Base-by-base conservation (phyloP, 64 coral and sea anemone genomes). In the Dendronephthya gigantea region DNA sequence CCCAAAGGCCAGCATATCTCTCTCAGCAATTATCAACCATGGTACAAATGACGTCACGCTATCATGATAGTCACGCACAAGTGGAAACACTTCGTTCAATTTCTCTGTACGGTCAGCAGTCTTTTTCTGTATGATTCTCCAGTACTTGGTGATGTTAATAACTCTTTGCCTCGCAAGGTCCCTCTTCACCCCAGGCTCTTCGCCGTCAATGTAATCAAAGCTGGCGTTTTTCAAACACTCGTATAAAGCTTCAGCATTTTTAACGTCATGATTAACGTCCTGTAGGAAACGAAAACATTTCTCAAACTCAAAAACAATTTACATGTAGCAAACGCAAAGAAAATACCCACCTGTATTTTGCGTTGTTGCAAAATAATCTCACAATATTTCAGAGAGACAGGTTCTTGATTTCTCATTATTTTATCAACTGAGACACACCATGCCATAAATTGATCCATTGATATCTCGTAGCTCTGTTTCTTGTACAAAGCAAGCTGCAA, bases 351-450 rank as follows among this genome's bases (percentile, higher is more conserved):
- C 72, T 79, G 72, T 0, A 79, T 34, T 34, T 79, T 7, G 34
- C 72, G 30, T 39, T 79, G 72, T 9, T 79, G 72, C 12, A 29
- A 3, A 12, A 79, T 14, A 17, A 79, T 34, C 22, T 79, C 72
- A 39, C 9, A 29, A 79, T 79, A 79, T 79, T 33, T 29, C 2
- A 79, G 36, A 16, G 72, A 79, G 9, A 79, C 32, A 28, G 72
- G 72, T 35, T 79, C 32, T 79, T 79, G 72, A 0, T 19, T 79
- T 79, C 72, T 79, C 36, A 79, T 34, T 7, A 12, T 79, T 17
- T 79, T 29, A 79, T 79, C 72, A 79, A 79, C 36, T 39, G 72
- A 79, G 7, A 79, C 72, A 34, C 72, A 79, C 72, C 72, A 79
- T 1, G 72, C 72, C 72, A 79, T 79, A 33, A 79, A 79, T 33